Base-by-base conservation (phyloP, 2,113 vertebrate species). In the Rhea americana region DNA sequence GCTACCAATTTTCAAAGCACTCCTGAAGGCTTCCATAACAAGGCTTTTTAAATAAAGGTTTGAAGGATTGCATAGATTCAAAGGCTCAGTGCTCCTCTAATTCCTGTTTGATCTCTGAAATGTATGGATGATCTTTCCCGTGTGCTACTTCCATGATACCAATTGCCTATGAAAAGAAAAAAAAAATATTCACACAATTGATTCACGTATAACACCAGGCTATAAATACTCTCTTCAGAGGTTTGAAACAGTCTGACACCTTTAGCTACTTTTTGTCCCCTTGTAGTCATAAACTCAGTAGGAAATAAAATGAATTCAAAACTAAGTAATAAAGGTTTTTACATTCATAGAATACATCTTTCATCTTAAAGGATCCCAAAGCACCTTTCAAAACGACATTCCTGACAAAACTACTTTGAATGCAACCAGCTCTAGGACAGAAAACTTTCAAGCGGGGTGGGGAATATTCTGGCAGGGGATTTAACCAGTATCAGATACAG, bases 71-170 rank as follows among this genome's bases (percentile, higher is more conserved):
- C 95, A 82, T 93, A 93, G 94, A 83, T 89, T 97, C 95, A 96
- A 92, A 95, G 94, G 91, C 95, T 97, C 97, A 98, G 93, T 96
- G 97, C 91, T 98, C 98, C 66, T 97, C 92, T 19, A 99, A 98
- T 94, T 99, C 98, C 89, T 98, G 98, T 90, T 96, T 98, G 95
- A 99, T 97, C 96, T 99, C 98, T 48, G 94, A 97, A 93, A 99
- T 86, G 93, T 99, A 99, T 16, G 95, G 95, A 93, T 99, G 99
- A 93, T 99, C 98, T 93, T 99, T 99, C 88, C 99, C 99, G 20
- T 99, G 98, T 82, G 98, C 98, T 78, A 99, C 98, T 95, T 99
- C 98, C 99, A 99, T 99, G 95, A 99, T 99, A 71, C 97, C 98
- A 59, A 99, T 95, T 59, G 99, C 99, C 99, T 99, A 96, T 59